Evolutionary conservation across 2,888 invertebrate species (phyloP), one percentile per base, ranked within the genome.

Genomic region (Rapana venosa): DNA sequence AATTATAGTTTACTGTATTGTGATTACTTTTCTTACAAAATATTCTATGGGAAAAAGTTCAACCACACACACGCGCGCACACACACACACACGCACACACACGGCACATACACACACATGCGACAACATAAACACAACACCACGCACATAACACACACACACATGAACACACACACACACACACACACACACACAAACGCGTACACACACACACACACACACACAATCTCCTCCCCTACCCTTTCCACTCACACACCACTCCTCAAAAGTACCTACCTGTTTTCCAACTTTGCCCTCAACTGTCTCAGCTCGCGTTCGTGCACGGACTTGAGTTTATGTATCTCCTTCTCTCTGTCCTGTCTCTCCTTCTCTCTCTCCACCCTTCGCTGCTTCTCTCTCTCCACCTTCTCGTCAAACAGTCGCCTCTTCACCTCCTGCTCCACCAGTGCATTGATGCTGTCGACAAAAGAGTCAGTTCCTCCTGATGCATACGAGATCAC

Each of bases 401-500:
- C 93, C 22, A 95, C 92, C 89, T 95, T 94, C 92, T 95, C 95
- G 89, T 96, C 96, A 92, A 95, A 95, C 93, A 95, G 92, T 17
- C 95, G 90, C 66, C 94, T 91, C 87, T 95, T 95, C 79, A 96
- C 95, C 91, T 96, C 95, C 88, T 95, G 94, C 87, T 95, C 95
- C 20, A 95, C 95, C 87, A 95, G 91, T 26, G 93, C 93, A 91
- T 95, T 95, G 58, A 95, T 94, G 87, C 95, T 95, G 92, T 15
- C 91, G 87, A 77, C 47, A 83, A 20, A 47, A 11, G 20, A 11
- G 30, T 26, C 74, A n/a, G 17, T 30, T 30, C 30, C 11, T 26
- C 11, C n/a, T 26, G 74, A 2, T 61, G 22, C 61, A 61, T 47
- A 47, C 2, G 47, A 47, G 47, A 47, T 47, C 8, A 47, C 47